phyloP scores from a whole-genome alignment of 1,140 invertebrate species.

The Pseudoatta argentina region DNA sequence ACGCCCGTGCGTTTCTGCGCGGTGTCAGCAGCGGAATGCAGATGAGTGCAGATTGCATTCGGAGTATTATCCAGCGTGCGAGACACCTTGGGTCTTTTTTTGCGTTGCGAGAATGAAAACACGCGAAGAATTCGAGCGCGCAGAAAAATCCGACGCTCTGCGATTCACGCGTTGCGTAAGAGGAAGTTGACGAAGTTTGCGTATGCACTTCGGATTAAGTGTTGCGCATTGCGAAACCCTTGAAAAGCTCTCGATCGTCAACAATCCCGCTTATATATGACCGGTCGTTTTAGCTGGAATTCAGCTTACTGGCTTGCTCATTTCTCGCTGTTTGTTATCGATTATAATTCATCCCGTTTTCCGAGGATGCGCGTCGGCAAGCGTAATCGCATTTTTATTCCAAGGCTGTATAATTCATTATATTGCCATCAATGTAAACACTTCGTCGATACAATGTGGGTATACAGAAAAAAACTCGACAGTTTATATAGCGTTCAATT shows the following conservation, averaged over 20 bases:
- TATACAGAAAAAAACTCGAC: slow-evolving; percentile 11
- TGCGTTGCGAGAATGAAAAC: slow-evolving; percentile 38
- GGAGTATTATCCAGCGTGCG: slow-evolving; percentile 37
- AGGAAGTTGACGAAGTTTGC: slow-evolving; percentile 46
- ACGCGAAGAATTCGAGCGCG: slow-evolving; percentile 54
- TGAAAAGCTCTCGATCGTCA: slow-evolving; percentile 43
- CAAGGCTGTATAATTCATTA: slow-evolving; percentile 55
- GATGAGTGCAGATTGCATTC: slow-evolving; percentile 57
- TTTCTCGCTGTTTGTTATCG: slow-evolving; percentile 7
- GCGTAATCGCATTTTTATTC: slow-evolving; percentile 57
- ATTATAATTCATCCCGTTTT: slow-evolving; percentile 58
- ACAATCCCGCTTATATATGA: not conserved
- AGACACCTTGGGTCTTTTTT: slow-evolving; percentile 33
- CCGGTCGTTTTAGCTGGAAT: slow-evolving; percentile 32
- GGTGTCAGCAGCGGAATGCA: slow-evolving; percentile 52
- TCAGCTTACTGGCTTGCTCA: slow-evolving; percentile 3
- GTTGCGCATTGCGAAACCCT: slow-evolving; percentile 46
- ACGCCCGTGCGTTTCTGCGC: slow-evolving; percentile 34
- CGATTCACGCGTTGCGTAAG: slow-evolving; percentile 43
- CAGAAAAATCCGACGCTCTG: slow-evolving; percentile 44
- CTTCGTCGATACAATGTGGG: slow-evolving; percentile 44
- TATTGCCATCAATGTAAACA: slow-evolving; percentile 46
- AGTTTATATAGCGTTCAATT: not conserved
- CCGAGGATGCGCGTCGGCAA: slow-evolving; percentile 34
- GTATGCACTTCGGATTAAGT: slow-evolving; percentile 32